phyloP scores from a whole-genome alignment of 2,888 invertebrate genomes.

The Gymnosoma rotundatum region DNA sequence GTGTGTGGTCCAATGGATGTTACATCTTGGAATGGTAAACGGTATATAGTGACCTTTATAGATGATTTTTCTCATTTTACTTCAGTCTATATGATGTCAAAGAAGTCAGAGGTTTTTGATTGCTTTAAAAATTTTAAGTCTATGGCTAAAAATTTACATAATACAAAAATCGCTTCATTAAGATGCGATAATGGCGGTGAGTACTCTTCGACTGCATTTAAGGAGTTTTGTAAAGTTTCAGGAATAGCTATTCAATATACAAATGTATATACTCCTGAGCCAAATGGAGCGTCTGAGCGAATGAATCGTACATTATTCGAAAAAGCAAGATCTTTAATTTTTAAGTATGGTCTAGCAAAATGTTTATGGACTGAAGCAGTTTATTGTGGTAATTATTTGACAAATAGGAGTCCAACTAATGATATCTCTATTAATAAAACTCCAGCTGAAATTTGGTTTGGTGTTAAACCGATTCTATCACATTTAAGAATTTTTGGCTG shows the following conservation, averaged over 20 bases:
- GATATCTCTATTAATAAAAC: conserved; percentile 14
- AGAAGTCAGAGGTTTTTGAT: conserved; percentile 8
- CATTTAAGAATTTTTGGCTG: conserved; percentile 47
- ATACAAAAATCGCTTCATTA: conserved; percentile 26
- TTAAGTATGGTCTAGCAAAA: neutral
- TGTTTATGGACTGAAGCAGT: conserved; percentile 36
- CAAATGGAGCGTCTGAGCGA: conserved; percentile 12
- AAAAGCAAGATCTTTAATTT: neutral
- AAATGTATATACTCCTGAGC: conserved; percentile 23
- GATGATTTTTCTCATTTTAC: conserved; percentile 36
- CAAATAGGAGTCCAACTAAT: conserved; percentile 9
- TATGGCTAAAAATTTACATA: conserved; percentile 6
- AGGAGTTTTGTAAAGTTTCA: neutral
- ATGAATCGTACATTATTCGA: no score
- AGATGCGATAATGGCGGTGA: conserved; percentile 51
- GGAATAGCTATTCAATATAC: conserved; percentile 30
- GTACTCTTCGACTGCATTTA: conserved; percentile 17
- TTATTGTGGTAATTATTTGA: neutral
- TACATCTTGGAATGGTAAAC: conserved; percentile 17
- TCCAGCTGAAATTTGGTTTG: conserved; percentile 37
- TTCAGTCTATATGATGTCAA: conserved; percentile 19
- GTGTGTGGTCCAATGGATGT: conserved; percentile 8
- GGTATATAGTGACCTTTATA: conserved; percentile 10
- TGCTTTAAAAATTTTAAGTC: neutral
- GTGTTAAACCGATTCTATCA: conserved; percentile 30